Percentiles rank a stretch among this genome's conserved stretches.
Evolutionary conservation across 2,113 vertebrate genomes (phyloP).

Genomic region (Pyrgilauda ruficollis): DNA sequence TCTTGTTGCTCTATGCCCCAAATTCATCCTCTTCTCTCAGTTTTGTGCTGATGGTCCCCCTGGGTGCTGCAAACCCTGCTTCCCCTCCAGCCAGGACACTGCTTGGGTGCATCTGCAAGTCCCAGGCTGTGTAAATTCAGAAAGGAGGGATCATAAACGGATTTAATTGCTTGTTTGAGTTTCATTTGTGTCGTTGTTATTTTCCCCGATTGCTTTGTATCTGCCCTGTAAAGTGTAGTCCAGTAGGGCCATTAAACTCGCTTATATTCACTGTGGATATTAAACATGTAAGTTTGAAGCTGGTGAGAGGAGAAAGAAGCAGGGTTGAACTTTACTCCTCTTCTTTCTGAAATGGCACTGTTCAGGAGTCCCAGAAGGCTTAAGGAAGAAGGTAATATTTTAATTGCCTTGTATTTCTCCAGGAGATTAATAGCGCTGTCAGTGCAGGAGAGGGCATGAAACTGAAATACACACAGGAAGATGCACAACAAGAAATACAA

Average conservation of each 20-base stretch:
- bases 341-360: not conserved
- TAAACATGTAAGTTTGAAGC: conserved; percentile 1
- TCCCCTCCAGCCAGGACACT: not conserved
- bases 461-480: not conserved
- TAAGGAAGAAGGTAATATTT: conserved; percentile 46
- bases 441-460: not conserved
- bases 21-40: not conserved
- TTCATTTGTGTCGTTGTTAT: not conserved
- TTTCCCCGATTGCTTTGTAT: not conserved
- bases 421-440: conserved; percentile 28
- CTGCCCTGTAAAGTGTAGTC: not conserved
- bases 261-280: not conserved
- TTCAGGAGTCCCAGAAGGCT: conserved; percentile 18
- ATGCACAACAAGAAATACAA: not conserved
- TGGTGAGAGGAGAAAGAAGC: not conserved
- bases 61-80: not conserved
- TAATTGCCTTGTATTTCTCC: conserved; percentile 47
- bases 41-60: not conserved
- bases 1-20: not conserved
- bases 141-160: not conserved
- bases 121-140: not conserved
- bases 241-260: not conserved
- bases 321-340: not conserved
- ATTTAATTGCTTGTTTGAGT: not conserved
- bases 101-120: not conserved